phyloP scores from a whole-genome alignment of 2,113 vertebrate genomes.

The Phyllopteryx taeniolatus region DNA sequence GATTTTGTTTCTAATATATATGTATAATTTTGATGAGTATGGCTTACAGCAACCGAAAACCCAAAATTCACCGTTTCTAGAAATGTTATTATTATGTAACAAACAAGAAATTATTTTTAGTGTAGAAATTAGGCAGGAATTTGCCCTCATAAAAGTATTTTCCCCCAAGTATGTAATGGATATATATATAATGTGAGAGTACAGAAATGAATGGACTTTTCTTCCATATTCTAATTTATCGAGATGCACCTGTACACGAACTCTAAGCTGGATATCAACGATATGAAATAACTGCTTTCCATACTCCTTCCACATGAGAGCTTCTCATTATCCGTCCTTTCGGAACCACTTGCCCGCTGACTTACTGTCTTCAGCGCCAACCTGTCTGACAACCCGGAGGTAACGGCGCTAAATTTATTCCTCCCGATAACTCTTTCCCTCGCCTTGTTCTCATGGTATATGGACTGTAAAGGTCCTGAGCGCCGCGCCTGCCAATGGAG shows the following conservation, averaged over 20 bases:
- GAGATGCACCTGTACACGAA: not conserved
- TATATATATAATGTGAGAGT: no score
- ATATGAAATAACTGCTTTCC: not conserved
- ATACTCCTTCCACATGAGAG: slow-evolving; percentile 10
- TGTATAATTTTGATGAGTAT: no score
- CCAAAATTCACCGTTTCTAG: no score
- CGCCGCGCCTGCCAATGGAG: not conserved
- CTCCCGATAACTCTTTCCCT: slow-evolving; percentile 14
- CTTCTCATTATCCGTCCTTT: slow-evolving; percentile 28
- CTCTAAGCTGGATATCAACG: not conserved
- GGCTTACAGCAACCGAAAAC: no score
- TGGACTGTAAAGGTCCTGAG: slow-evolving; percentile 45
- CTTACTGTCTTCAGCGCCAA: slow-evolving; percentile 34
- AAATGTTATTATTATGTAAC: no score
- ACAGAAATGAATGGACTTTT: no score
- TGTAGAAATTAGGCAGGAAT: no score
- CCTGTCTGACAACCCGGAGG: slow-evolving; percentile 23
- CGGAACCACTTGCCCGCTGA: slow-evolving; percentile 8
- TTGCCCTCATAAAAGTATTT: no score
- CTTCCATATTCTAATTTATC: no score
- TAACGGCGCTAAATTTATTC: slow-evolving; percentile 36
- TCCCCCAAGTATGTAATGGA: no score
- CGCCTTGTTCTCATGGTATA: slow-evolving; percentile 33
- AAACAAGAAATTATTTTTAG: no score
- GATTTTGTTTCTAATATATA: no score